These are phyloP conservation scores for Aculops lycopersici DNA, from an alignment of 1,140 invertebrate genomes.

Conservation along the genomic window DNA sequence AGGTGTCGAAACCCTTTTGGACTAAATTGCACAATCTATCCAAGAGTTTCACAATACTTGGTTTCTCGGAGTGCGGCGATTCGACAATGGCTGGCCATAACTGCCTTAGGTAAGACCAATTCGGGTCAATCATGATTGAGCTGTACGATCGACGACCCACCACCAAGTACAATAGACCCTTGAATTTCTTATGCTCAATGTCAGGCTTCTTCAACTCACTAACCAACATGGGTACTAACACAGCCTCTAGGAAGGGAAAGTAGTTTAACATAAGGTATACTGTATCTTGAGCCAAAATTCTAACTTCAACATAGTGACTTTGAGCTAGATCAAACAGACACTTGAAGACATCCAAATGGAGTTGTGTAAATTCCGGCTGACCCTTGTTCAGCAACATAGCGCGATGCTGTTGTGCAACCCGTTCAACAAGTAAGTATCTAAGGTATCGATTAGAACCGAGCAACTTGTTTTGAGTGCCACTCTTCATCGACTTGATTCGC, in stretches of 20 bases:
- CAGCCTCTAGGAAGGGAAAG: slow-evolving; percentile 26
- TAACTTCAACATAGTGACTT: slow-evolving; percentile 32
- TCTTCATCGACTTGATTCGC: slow-evolving; percentile 26
- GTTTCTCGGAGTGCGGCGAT: slow-evolving; percentile 41
- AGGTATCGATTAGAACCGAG: slow-evolving; percentile 25
- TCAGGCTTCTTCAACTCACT: slow-evolving; percentile 23
- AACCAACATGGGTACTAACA: slow-evolving; percentile 24
- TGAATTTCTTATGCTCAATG: slow-evolving; percentile 32
- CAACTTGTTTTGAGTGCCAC: slow-evolving; percentile 25
- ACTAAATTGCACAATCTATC: slow-evolving; percentile 22
- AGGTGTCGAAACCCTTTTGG: slow-evolving; percentile 19
- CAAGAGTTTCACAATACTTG: slow-evolving; percentile 36
- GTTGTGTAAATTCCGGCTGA: slow-evolving; percentile 15
- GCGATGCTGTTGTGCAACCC: slow-evolving; percentile 30
- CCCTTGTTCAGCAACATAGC: slow-evolving; percentile 12
- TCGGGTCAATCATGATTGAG: slow-evolving; percentile 29
- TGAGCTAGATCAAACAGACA: slow-evolving; percentile 28
- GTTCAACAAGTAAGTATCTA: slow-evolving; percentile 26
- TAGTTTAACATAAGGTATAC: slow-evolving; percentile 19
- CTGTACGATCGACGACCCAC: slow-evolving; percentile 24
- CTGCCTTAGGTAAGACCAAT: slow-evolving; percentile 33
- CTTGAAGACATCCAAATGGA: slow-evolving; percentile 25
- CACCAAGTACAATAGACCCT: slow-evolving; percentile 43
- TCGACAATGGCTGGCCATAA: slow-evolving; percentile 39
- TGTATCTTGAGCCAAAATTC: slow-evolving; percentile 26